A percentile compares a stretch with the other conserved stretches of the same genome.
These are phyloP conservation scores for Rhipidura dahli DNA, from an alignment of 2,113 vertebrate genomes.

Conservation along the genomic window DNA sequence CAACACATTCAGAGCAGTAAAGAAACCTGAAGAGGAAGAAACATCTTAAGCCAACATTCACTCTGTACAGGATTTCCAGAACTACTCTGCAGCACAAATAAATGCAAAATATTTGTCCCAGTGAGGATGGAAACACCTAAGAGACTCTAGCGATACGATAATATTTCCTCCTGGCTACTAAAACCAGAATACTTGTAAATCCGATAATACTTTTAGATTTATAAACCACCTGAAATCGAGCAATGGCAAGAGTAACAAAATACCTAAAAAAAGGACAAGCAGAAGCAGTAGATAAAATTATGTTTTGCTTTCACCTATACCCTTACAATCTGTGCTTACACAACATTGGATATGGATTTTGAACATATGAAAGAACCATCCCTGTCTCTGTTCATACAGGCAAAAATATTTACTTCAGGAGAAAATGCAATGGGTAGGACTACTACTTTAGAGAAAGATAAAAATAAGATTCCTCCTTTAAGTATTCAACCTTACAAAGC, in stretches of 20 bases:
- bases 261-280: not conserved
- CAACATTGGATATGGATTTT: not conserved
- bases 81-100: not conserved
- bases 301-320: not conserved
- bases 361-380: not conserved
- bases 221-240: not conserved
- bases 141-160: not conserved
- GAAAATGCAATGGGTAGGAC: not conserved
- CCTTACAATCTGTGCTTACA: not conserved
- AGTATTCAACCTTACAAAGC: not conserved
- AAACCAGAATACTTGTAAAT: not conserved
- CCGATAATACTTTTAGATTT: not conserved
- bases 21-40: not conserved
- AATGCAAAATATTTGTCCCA: not conserved
- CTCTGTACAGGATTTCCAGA: not conserved
- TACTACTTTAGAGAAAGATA: not conserved
- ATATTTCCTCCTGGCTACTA: not conserved
- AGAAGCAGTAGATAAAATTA: not conserved
- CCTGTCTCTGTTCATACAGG: not conserved
- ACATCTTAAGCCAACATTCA: not conserved
- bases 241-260: not conserved
- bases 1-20: not conserved
- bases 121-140: not conserved
- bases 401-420: not conserved
- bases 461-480: not conserved